Base-by-base conservation (phyloP, 2,888 invertebrate genomes). In the Lasiommata megera region DNA sequence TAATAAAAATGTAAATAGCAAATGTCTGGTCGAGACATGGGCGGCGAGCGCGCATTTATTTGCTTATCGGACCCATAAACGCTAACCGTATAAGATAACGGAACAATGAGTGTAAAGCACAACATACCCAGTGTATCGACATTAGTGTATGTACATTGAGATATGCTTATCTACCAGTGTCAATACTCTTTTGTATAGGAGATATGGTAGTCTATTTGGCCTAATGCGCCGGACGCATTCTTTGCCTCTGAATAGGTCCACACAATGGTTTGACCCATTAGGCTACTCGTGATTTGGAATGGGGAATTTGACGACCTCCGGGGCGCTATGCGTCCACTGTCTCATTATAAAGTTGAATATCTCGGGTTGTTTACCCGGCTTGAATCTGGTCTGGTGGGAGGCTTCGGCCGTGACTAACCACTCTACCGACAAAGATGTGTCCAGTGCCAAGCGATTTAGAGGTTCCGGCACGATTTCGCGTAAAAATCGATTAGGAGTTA, bases 151-250 rank as follows among this genome's bases (percentile, higher is more conserved):
- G 76, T 79, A 79, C 74, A 81, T 73, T 74, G 73, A 80, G 88
- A 88, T 88, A 88, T 68, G 81, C 81, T 88, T 89, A 89, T 89
- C 88, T 83, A 69, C 72, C 56, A 75, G 72, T 84, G 89, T 88
- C 88, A 89, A 88, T 89, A 89, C 83, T 85, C 89, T 87, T 88
- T 89, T 90, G 89, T 88, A 82, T 80, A 73, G 73, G 69, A 82
- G 88, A 88, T 88, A 89, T 79, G 83, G 82, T 76, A 84, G 82
- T 78, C 84, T 86, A 80, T 88, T 86, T 85, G 80, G 82, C 83
- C 82, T 86, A 88, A 88, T 87, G 87, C 77, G 76, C 68, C 76
- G 74, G 73, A 71, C 79, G 73, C 87, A 88, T 88, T 88, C 88
- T 79, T 82, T 72, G 62, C 69, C 78, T 77, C 77, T 84, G 81